Percentiles rank a stretch among this genome's conserved stretches.
These are phyloP conservation scores for Oreohelix idahoensis DNA, from an alignment of 1,140 invertebrate genomes.

Conservation along the genomic window DNA sequence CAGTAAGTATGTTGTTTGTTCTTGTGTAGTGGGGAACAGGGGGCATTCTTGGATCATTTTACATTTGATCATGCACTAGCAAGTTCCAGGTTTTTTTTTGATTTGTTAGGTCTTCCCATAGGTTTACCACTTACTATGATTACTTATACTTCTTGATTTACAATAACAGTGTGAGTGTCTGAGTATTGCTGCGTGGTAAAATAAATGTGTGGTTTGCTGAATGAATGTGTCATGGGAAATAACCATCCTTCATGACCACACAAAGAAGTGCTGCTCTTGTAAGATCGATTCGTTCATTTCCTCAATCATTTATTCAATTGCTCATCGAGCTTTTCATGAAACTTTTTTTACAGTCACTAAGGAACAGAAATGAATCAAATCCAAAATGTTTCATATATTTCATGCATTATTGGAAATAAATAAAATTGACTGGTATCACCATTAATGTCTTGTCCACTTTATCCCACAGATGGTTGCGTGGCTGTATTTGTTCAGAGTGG, in stretches of 20 bases:
- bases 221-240: too few species aligned
- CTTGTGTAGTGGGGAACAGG: too few species aligned
- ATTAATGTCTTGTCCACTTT: neutral
- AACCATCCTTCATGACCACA: neutral
- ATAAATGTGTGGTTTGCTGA: too few species aligned
- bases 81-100: too few species aligned
- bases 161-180: neutral
- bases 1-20: too few species aligned
- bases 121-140: too few species aligned
- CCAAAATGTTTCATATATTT: neutral
- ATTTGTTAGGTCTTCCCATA: too few species aligned
- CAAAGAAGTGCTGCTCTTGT: neutral
- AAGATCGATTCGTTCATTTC: neutral
- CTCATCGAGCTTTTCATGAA: neutral
- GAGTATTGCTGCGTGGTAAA: neutral
- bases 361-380: neutral
- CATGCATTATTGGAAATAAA: conserved; percentile 9
- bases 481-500: neutral
- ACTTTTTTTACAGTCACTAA: neutral
- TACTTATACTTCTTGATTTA: too few species aligned
- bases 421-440: conserved; percentile 1
- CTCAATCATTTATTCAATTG: conserved; percentile 1
- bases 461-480: neutral
- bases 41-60: too few species aligned
- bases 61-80: too few species aligned